Percentiles rank a stretch among this genome's conserved stretches.
phyloP scores from a whole-genome alignment of 1,140 invertebrate genomes.

The Cydia fagiglandana region DNA sequence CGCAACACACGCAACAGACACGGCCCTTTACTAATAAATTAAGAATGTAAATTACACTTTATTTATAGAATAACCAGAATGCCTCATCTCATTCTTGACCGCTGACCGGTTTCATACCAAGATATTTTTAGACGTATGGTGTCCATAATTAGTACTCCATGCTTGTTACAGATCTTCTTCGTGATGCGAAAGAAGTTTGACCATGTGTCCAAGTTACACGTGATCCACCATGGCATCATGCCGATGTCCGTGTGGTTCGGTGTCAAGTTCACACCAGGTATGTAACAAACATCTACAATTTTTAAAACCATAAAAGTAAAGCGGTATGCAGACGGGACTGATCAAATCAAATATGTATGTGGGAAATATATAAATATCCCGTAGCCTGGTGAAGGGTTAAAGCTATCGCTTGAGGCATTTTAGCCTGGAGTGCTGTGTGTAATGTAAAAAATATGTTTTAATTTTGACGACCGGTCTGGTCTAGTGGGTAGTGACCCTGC shows the following conservation, averaged over 20 bases:
- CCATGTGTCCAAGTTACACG: constrained; percentile 95
- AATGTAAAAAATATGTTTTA: no score
- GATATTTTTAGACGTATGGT: not conserved
- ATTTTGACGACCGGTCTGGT: no score
- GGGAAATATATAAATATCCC: no score
- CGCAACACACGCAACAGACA: not conserved
- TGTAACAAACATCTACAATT: constrained; percentile 31
- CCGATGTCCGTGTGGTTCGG: constrained; percentile 98
- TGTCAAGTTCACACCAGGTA: constrained; percentile 92
- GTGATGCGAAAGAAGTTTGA: constrained; percentile 95
- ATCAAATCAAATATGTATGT: no score
- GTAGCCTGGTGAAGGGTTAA: no score
- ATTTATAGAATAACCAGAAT: constrained; percentile 1
- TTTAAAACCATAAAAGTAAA: no score
- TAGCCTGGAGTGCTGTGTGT: no score
- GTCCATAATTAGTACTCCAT: not conserved
- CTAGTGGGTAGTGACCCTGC: no score
- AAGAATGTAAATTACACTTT: not conserved
- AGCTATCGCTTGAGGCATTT: no score
- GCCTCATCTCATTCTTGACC: not conserved
- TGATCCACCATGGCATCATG: constrained; percentile 98
- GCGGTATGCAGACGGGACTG: no score
- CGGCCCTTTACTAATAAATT: not conserved
- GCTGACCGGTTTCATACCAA: not conserved
- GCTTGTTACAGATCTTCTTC: constrained; percentile 89